phyloP scores from a whole-genome alignment of 2,113 vertebrate genomes.

The Hippopotamus amphibius region DNA sequence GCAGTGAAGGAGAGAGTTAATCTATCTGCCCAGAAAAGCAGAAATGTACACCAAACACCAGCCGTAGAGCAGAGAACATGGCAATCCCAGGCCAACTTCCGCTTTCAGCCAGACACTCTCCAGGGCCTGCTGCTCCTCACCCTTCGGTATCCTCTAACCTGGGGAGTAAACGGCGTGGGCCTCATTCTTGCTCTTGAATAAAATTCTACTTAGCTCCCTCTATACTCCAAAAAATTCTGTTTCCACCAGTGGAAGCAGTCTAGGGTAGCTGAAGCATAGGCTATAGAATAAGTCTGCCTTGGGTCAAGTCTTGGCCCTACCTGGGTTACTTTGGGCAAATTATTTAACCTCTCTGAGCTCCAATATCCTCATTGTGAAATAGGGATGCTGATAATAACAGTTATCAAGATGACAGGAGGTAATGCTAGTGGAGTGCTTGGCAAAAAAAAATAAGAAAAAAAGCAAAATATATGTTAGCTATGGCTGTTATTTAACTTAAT shows the following conservation, averaged over 20 bases:
- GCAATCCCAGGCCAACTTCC: not conserved
- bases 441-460: not conserved
- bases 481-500: not conserved
- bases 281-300: not conserved
- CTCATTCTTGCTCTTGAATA: not conserved
- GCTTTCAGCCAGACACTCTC: not conserved
- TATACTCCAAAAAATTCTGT: not conserved
- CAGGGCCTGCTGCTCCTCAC: not conserved
- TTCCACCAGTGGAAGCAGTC: not conserved
- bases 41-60: not conserved
- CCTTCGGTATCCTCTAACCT: not conserved
- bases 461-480: not conserved
- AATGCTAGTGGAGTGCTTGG: not conserved
- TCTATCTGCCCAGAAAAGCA: not conserved
- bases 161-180: not conserved
- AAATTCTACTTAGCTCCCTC: not conserved
- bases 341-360: constrained; percentile 26
- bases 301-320: not conserved
- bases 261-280: not conserved
- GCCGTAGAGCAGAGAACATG: not conserved
- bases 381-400: not conserved
- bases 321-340: not conserved
- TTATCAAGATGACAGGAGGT: constrained; percentile 16
- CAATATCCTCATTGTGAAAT: not conserved
- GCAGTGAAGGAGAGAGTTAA: not conserved